Evolutionary conservation across 2,888 invertebrate genomes (phyloP).

Genomic region (Camponotus fellah): DNA sequence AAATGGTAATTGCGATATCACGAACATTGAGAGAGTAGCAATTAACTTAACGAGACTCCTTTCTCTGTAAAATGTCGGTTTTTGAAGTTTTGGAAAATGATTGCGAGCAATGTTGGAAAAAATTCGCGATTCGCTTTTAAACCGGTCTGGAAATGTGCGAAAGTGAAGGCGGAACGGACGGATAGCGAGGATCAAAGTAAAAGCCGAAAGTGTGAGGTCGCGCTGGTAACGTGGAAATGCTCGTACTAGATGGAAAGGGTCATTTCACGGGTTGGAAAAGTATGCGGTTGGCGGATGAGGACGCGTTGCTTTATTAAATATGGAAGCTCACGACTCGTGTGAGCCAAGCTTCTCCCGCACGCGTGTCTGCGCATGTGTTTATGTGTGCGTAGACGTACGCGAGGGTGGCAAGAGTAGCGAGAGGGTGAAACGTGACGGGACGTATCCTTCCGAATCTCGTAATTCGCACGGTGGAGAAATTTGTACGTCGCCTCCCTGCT

Average conservation of each 20-base stretch:
- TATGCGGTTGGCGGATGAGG: constrained; percentile 45
- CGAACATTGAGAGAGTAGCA: neutral
- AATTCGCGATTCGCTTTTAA: constrained; percentile 32
- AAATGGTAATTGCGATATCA: constrained; percentile 4
- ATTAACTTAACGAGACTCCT: constrained; percentile 30
- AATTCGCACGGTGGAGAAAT: constrained; percentile 51
- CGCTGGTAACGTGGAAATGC: constrained; percentile 32
- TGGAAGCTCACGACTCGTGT: constrained; percentile 45
- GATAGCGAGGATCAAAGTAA: constrained; percentile 38
- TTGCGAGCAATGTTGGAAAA: neutral
- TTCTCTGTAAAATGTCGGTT: neutral
- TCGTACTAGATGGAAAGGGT: constrained; percentile 43
- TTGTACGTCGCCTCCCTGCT: constrained; percentile 54
- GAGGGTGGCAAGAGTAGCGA: neutral
- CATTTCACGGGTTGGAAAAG: constrained; percentile 36
- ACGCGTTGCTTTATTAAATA: constrained; percentile 56
- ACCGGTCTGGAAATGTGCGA: constrained; percentile 30
- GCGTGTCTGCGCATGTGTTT: neutral
- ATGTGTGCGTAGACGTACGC: neutral
- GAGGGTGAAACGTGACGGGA: constrained; percentile 52
- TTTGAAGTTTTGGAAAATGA: neutral
- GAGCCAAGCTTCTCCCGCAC: constrained; percentile 3
- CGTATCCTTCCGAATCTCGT: constrained; percentile 54
- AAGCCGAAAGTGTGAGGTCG: constrained; percentile 50
- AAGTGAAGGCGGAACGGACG: constrained; percentile 32